Base-by-base conservation (phyloP, 2,888 invertebrate species). In the Panzeria rudis region DNA sequence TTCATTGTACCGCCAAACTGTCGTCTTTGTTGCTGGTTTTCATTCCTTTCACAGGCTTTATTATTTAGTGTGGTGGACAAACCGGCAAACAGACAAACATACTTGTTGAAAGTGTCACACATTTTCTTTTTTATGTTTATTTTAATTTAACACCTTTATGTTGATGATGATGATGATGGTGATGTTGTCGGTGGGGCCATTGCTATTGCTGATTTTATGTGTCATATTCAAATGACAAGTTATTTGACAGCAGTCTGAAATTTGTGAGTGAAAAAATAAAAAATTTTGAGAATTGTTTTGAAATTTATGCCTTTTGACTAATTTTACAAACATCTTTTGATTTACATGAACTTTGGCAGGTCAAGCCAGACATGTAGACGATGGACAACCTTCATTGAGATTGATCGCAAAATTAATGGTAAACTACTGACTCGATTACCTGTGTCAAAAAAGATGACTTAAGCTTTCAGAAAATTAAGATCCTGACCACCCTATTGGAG, bases 1-100 rank as follows among this genome's bases (percentile, higher is more conserved):
- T 85, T 85, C 85, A 85, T 66, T 82, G 77, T 56, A 81, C 73
- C 72, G 73, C 84, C 84, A 85, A 85, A 85, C 64, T 79, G 82
- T 85, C 82, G 82, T 79, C 73, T 82, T 75, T 73, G 9, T 38
- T 66, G 20, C 61, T 79, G 47, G 32, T 23, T 32, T 47, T 64
- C 7, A 71, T 75, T 83, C 62, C 73, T 59, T 69, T 75, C 52
- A 68, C 69, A 54, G 77, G 35, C n/a, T 73, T 68, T 61, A 56
- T 73, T 47, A 59, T 64, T 50, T 13, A 17, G 61, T 59, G n/a
- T 52, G 23, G 66, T 52, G 75, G 61, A 52, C 69, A 50, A 20
- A 32, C 20, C 15, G 9, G 23, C 20, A 32, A 13, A 50, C 41
- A 32, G 0, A 75, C 75, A 73, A 52, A 75, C 75, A 71, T 52